Conservation (phyloP, 2,797 vertebrate species). For the Clarias laeviceps region DNA sequence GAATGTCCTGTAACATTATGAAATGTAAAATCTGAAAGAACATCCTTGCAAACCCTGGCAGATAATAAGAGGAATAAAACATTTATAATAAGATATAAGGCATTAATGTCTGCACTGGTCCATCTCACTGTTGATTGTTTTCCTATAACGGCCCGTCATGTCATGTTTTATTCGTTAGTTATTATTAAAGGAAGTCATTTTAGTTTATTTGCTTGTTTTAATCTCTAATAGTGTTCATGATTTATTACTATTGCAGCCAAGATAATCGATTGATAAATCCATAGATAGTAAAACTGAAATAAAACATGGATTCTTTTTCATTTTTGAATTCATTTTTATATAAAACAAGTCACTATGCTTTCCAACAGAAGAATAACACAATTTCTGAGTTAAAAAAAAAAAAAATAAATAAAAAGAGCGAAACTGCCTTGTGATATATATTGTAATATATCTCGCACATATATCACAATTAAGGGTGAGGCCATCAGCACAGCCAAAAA, state of each 20-base stretch:
- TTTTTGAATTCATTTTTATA: neutral
- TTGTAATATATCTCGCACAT: neutral
- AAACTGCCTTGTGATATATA: neutral
- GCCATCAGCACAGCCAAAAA: conserved; percentile 21
- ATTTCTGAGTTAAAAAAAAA: neutral
- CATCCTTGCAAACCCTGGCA: neutral
- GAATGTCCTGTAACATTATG: neutral
- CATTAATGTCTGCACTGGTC: neutral
- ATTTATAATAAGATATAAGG: neutral
- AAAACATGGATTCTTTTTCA: no score
- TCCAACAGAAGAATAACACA: neutral
- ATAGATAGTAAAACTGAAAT: no score
- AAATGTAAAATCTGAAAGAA: neutral
- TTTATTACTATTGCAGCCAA: neutral
- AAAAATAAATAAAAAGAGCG: no score
- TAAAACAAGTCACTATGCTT: neutral
- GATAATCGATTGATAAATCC: neutral
- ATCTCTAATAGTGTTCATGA: neutral
- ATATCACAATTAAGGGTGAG: conserved; percentile 22
- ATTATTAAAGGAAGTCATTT: neutral
- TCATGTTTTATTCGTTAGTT: neutral
- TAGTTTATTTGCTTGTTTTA: neutral
- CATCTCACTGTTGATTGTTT: neutral
- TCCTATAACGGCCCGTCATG: neutral
- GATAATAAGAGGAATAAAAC: neutral